These are phyloP conservation scores for Galago senegalensis DNA, from an alignment of 2,797 vertebrate genomes.

Conservation along the genomic window DNA sequence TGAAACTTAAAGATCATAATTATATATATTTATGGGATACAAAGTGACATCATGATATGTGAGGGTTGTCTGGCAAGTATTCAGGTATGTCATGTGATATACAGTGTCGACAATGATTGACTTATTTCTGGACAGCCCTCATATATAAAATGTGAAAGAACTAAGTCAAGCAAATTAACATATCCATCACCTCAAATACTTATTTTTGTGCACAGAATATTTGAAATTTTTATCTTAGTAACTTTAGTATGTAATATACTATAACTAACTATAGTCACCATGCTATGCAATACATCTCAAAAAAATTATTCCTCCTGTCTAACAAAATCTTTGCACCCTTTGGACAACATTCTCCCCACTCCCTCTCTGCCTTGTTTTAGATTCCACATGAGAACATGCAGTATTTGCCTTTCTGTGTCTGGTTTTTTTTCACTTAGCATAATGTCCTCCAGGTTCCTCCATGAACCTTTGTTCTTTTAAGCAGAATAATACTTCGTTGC, in stretches of 20 bases:
- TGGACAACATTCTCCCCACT: neutral
- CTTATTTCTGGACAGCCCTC: too few relatives aligned
- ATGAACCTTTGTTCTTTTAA: neutral
- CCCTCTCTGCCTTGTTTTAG: neutral
- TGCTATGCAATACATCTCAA: neutral
- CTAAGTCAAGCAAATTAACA: neutral
- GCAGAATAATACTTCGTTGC: neutral
- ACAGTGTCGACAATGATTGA: too few relatives aligned
- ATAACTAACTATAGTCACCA: neutral
- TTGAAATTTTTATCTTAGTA: neutral
- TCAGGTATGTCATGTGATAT: too few relatives aligned
- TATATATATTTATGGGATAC: neutral
- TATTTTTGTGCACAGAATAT: neutral
- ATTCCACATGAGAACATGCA: neutral
- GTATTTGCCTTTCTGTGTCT: neutral
- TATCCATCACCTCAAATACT: neutral
- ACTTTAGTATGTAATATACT: neutral
- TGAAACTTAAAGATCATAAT: neutral
- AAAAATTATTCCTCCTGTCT: neutral
- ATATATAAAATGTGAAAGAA: neutral
- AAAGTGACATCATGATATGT: neutral
- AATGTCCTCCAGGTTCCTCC: neutral
- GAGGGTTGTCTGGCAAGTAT: too few relatives aligned
- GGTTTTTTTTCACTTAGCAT: neutral
- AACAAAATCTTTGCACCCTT: neutral